phyloP scores from a whole-genome alignment of 2,113 vertebrate species.

The Theristicus caerulescens region DNA sequence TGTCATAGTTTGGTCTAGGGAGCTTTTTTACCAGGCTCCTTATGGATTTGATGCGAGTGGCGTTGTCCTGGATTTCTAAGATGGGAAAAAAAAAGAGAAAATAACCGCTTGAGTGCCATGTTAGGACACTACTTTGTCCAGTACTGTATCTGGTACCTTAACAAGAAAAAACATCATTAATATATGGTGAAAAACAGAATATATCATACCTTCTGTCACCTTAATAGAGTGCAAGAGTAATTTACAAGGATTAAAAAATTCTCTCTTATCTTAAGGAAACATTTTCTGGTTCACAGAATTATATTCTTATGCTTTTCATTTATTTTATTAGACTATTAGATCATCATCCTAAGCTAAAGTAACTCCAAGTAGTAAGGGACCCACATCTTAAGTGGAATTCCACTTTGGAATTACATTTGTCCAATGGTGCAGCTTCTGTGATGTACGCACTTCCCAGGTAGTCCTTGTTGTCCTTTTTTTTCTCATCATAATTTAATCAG shows the following conservation, averaged over 20 bases:
- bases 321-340: background rate
- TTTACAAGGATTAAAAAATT: background rate
- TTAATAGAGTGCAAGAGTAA: background rate
- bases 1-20: slow-evolving; percentile 88
- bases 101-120: background rate
- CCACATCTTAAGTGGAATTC: background rate
- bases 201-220: background rate
- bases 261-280: background rate
- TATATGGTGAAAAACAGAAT: background rate
- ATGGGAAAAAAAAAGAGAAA: background rate
- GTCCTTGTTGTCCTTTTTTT: background rate
- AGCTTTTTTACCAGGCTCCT: slow-evolving; percentile 84
- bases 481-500: background rate
- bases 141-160: background rate
- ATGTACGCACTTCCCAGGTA: background rate
- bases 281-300: background rate
- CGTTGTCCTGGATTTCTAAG: slow-evolving; percentile 83
- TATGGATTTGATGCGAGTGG: slow-evolving; percentile 77
- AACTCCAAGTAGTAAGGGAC: background rate
- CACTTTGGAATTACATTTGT: background rate
- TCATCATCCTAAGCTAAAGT: background rate
- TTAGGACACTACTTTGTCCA: background rate
- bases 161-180: background rate
- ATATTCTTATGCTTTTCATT: background rate
- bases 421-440: background rate